Conservation (phyloP, 2,797 vertebrate genomes). For the Sebastes kiyomatsui region DNA sequence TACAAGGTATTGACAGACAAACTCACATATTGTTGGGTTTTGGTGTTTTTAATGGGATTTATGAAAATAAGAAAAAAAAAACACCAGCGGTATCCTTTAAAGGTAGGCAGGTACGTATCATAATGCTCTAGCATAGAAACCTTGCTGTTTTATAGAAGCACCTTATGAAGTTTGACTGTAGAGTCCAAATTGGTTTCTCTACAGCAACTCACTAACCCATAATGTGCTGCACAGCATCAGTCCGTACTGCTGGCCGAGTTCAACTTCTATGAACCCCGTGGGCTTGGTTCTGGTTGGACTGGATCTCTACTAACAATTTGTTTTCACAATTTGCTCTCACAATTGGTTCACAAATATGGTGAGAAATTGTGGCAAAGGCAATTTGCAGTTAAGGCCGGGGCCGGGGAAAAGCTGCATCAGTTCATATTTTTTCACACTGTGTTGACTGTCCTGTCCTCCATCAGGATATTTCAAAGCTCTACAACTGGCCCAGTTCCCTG, state of each 20-base stretch:
- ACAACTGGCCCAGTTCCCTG: constrained; percentile 69
- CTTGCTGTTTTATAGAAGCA: background rate
- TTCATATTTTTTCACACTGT: constrained; percentile 38
- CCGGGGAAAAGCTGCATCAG: background rate
- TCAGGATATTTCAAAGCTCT: constrained; percentile 57
- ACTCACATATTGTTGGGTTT: background rate
- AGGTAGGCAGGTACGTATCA: background rate
- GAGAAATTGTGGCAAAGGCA: constrained; percentile 22
- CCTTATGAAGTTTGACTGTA: background rate
- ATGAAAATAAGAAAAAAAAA: background rate
- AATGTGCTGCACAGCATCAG: background rate
- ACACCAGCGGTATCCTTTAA: background rate
- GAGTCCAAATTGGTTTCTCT: background rate
- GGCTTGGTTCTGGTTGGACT: constrained; percentile 5
- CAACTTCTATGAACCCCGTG: constrained; percentile 2
- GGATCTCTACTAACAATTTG: constrained; percentile 12
- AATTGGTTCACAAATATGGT: constrained; percentile 28
- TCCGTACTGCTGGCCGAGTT: background rate
- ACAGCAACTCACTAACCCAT: background rate
- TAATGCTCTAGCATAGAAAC: background rate
- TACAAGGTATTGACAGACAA: too few species aligned
- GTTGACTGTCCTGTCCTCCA: constrained; percentile 41
- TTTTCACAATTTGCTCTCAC: constrained; percentile 28
- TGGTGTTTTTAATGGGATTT: background rate
- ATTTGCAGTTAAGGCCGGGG: constrained; percentile 32